Conservation (phyloP, 2,113 vertebrate genomes). For the Numida meleagris region DNA sequence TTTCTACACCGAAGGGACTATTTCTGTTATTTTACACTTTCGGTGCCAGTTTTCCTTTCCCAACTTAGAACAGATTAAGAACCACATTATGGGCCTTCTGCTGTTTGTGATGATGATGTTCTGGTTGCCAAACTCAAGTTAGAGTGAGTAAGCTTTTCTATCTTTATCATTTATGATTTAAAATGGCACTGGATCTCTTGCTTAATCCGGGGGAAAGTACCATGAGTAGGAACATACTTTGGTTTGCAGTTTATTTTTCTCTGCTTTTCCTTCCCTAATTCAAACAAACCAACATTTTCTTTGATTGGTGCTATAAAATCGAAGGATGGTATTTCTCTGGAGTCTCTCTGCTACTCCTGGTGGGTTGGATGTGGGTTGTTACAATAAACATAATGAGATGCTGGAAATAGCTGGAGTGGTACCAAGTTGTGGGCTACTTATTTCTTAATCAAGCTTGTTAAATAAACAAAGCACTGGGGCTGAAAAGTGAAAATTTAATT, state of each 20-base stretch:
- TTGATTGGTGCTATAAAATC: neutral
- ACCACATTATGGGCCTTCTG: neutral
- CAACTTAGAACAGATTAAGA: neutral
- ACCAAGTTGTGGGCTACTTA: neutral
- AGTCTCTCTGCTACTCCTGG: constrained; percentile 12
- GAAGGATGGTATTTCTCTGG: constrained; percentile 29
- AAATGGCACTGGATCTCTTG: neutral
- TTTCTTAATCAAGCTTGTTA: neutral
- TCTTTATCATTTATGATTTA: neutral
- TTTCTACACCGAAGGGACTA: neutral
- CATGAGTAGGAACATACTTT: constrained; percentile 25
- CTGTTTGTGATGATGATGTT: neutral
- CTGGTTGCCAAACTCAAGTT: neutral
- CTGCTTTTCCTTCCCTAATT: constrained; percentile 16
- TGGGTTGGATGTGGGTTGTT: constrained; percentile 26
- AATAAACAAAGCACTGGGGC: neutral
- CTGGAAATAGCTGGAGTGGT: constrained; percentile 14
- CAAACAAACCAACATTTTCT: constrained; percentile 52
- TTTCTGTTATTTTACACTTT: neutral
- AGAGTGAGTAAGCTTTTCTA: neutral
- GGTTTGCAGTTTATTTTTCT: constrained; percentile 64
- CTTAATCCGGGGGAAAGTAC: neutral
- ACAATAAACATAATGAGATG: constrained; percentile 25
- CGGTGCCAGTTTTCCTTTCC: neutral
- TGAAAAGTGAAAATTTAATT: constrained; percentile 47